These are phyloP conservation scores for Diplodus puntazzo DNA, from an alignment of 2,797 vertebrate genomes.

Conservation along the genomic window DNA sequence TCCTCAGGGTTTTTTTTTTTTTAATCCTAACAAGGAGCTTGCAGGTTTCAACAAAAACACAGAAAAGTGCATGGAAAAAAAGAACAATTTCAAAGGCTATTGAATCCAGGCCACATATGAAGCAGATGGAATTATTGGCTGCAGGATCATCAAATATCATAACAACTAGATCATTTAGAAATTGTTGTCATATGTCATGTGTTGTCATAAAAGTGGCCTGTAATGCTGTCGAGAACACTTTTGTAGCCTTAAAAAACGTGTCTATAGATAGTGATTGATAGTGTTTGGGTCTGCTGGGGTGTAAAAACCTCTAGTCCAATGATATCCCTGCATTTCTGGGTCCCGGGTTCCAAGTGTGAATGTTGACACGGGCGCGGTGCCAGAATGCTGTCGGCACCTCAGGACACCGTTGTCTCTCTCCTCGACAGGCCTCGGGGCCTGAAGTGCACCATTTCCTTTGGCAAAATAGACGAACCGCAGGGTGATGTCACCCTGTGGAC, in stretches of 20 bases:
- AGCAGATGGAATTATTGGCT: slow-evolving; percentile 21
- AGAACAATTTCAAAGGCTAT: slow-evolving; percentile 7
- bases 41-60: slow-evolving; percentile 51
- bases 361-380: slow-evolving; percentile 76
- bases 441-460: slow-evolving; percentile 70
- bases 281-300: slow-evolving; percentile 61
- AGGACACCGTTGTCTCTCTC: slow-evolving; percentile 66
- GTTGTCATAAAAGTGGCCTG: slow-evolving; percentile 32
- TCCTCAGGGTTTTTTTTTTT: slow-evolving; percentile 48
- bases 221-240: slow-evolving; percentile 8
- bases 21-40: slow-evolving; percentile 26
- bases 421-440: slow-evolving; percentile 54
- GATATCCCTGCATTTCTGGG: slow-evolving; percentile 72
- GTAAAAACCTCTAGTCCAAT: slow-evolving; percentile 71
- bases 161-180: slow-evolving; percentile 25
- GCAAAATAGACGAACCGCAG: slow-evolving; percentile 54
- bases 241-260: slow-evolving; percentile 34
- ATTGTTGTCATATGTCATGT: slow-evolving; percentile 11
- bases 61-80: slow-evolving; percentile 30
- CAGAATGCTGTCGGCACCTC: slow-evolving; percentile 71
- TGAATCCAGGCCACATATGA: slow-evolving; percentile 32
- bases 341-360: slow-evolving; percentile 57
- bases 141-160: slow-evolving; percentile 27
- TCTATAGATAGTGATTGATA: slow-evolving; percentile 74
- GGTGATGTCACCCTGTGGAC: slow-evolving; percentile 67